Base-by-base conservation (phyloP, 2,113 vertebrate species). In the Nipponia nippon region DNA sequence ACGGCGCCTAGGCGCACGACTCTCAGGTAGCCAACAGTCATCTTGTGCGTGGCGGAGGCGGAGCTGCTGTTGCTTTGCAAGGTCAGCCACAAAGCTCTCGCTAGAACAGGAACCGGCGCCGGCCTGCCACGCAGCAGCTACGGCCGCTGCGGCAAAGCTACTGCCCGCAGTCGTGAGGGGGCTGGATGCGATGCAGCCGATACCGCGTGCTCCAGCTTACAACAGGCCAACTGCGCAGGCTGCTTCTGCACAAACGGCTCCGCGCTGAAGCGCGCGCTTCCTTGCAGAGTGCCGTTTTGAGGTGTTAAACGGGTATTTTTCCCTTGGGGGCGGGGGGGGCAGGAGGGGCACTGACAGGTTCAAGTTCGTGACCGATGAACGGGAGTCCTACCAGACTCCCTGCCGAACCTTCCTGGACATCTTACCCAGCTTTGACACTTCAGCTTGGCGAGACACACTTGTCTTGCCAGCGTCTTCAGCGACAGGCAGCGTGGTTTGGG, bases 1-100 rank as follows among this genome's bases (percentile, higher is more conserved):
- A 19, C 1, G 7, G 7, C 66, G 30, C 8, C 14, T 3, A 16
- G 3, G 52, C 38, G 42, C 22, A 27, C 1, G 1, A 6, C 53
- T 21, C 63, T 16, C 12, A 0, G 29, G 46, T 12, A 17, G 3
- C 0, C 2, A 20, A 32, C 1, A 3, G 18, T 23, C 59, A 6
- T 5, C 16, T 1, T 3, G 17, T 3, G 22, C 1, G 0, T 9
- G 42, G 63, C 44, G 29, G 25, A 23, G 70, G 22, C 5, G 38
- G 82, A 36, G 40, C 49, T 19, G 75, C 73, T 25, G n/a, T 4
- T 34, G 32, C 67, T 27, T 2, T 2, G 18, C 20, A 6, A 16
- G 38, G 6, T 36, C 0, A 32, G 42, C 26, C 44, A n/a, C 55
- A 52, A 25, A 19, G 40, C 49, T n/a, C n/a, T 32, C 1, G 1